Evolutionary conservation across 2,888 invertebrate species (phyloP).

Genomic region (Tortrix viridana): DNA sequence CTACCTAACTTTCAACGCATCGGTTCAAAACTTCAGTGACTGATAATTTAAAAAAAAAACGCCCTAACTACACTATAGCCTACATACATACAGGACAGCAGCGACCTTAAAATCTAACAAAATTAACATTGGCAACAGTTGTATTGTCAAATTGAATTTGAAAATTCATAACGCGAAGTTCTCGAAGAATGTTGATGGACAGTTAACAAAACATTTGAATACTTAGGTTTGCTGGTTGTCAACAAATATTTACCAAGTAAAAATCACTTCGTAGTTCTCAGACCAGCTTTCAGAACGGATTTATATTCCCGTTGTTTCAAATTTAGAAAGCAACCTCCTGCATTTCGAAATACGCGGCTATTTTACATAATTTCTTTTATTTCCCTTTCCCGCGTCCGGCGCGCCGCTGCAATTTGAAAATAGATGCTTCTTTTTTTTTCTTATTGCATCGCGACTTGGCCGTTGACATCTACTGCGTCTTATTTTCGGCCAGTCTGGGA

Average conservation of each 20-base stretch:
- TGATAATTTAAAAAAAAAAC: too few species aligned
- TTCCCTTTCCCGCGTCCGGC: slow-evolving; percentile 52
- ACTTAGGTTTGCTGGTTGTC: slow-evolving; percentile 19
- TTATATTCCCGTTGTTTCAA: slow-evolving; percentile 32
- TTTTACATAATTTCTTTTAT: slow-evolving; percentile 54
- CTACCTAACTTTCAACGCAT: too few species aligned
- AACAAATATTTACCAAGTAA: slow-evolving; percentile 26
- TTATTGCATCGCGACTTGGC: slow-evolving; percentile 73
- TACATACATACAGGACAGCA: too few species aligned
- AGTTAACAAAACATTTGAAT: slow-evolving; percentile 19
- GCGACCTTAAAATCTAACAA: background rate
- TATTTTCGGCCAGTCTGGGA: slow-evolving; percentile 75
- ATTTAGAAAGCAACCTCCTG: slow-evolving; percentile 32
- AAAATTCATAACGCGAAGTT: background rate
- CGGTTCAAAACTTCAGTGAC: too few species aligned
- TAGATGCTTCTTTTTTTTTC: slow-evolving; percentile 68
- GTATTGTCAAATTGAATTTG: slow-evolving; percentile 4
- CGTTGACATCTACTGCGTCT: slow-evolving; percentile 75
- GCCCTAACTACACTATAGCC: too few species aligned
- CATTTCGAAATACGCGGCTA: slow-evolving; percentile 35
- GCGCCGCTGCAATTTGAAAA: slow-evolving; percentile 74
- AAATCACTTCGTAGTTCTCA: slow-evolving; percentile 11
- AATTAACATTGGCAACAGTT: slow-evolving; percentile 6
- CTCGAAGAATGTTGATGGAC: slow-evolving; percentile 17
- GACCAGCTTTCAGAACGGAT: slow-evolving; percentile 8